phyloP scores from a whole-genome alignment of 2,113 vertebrate species.

The Phoenicopterus ruber region DNA sequence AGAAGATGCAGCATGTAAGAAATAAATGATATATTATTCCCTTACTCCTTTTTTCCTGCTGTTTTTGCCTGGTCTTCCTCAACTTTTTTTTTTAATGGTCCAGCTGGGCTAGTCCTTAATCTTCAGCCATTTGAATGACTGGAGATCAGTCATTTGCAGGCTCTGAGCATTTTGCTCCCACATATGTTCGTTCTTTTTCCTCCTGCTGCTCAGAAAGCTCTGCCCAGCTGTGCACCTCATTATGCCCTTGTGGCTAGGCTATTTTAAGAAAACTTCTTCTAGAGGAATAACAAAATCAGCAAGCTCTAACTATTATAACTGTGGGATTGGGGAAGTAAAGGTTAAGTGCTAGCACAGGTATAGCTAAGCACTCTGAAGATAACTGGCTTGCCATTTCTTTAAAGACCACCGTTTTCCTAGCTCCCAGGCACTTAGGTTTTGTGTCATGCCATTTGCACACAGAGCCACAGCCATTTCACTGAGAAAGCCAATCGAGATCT shows the following conservation, averaged over 20 bases:
- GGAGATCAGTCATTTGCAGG: not conserved
- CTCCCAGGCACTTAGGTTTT: conserved; percentile 9
- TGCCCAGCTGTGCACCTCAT: conserved; percentile 26
- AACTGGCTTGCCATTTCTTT: conserved; percentile 19
- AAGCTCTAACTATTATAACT: conserved; percentile 41
- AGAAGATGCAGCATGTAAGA: not conserved
- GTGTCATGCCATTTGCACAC: not conserved
- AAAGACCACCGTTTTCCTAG: not conserved
- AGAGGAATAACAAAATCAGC: conserved; percentile 53
- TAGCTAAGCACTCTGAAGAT: not conserved
- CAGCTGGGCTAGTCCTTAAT: not conserved
- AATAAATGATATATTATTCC: not conserved
- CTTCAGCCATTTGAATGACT: not conserved
- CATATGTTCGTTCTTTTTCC: not conserved
- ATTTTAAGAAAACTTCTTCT: conserved; percentile 65
- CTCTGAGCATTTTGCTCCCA: not conserved
- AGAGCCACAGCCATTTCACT: not conserved
- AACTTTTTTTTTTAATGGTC: not conserved
- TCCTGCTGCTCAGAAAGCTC: conserved; percentile 33
- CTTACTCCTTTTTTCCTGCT: not conserved
- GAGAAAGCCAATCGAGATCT: not conserved
- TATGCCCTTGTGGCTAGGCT: conserved; percentile 28
- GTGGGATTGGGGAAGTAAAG: not conserved
- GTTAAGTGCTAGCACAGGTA: conserved; percentile 44
- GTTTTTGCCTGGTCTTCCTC: not conserved